Evolutionary conservation across 2,797 vertebrate genomes (phyloP), one percentile per base, ranked within the genome.

Genomic region (Gila robusta): DNA sequence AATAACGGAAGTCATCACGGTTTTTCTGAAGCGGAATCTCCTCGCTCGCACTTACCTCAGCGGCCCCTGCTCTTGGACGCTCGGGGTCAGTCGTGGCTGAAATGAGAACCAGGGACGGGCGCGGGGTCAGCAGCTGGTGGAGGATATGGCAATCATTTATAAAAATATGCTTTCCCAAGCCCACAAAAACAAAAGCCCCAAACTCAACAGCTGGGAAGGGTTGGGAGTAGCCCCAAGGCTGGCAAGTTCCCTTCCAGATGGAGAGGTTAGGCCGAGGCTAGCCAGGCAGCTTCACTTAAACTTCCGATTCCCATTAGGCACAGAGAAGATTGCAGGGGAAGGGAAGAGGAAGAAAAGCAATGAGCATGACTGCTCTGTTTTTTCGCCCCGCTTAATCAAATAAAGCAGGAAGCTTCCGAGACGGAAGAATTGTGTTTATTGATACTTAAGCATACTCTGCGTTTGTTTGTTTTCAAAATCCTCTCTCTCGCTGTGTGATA

Each of bases 71-170:
- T 67, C 49, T 59, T 5, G 54, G 26, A 85, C 78, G 21, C 62
- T 78, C 26, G 49, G 56, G 74, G 74, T 77, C 69, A 83, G 84
- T 62, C 62, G 26, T 90, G 92, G 95, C 94, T 94, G 94, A 98
- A 98, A 99, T 98, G 96, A 98, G 95, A 98, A 98, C 96, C 97
- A 97, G 96, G 93, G 97, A 97, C 96, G 82, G 95, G 96, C 97
- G 96, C 95, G 91, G 97, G 98, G 97, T 98, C 98, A 99, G 96
- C 98, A 98, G 98, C 98, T 99, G 98, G 98, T 97, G 97, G 92
- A 97, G 97, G 97, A 99, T 98, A 98, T 98, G 97, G 98, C 98
- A 98, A 97, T 99, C 97, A 97, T 98, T 99, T 98, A 97, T 97
- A 97, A 97, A 98, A 98, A 98, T 98, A 97, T 96, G 96, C 97